These are phyloP conservation scores for Tethya wilhelma DNA, from an alignment of 37 sponge, comb jelly and placozoan genomes.

Conservation along the genomic window DNA sequence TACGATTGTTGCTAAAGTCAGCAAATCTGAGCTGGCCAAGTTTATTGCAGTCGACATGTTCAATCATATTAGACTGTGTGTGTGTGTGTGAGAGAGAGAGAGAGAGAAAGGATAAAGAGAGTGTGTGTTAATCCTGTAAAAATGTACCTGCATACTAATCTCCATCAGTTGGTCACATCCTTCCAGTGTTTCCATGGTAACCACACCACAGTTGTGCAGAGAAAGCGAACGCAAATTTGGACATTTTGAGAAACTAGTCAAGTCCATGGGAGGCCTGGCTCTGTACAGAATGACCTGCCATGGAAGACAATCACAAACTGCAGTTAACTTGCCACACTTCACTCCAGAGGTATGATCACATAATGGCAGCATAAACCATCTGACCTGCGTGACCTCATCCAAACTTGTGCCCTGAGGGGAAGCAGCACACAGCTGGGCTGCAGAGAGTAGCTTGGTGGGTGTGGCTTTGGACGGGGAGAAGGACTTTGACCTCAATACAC, in stretches of 20 bases:
- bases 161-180: conserved; percentile 25
- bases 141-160: conserved; percentile 17
- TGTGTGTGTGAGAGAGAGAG: not conserved
- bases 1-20: conserved; percentile 50
- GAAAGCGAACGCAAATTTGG: conserved; percentile 1
- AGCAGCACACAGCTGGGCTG: conserved; percentile 23
- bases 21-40: conserved; percentile 25
- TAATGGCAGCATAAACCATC: too few species aligned
- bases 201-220: conserved; percentile 25
- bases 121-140: not conserved
- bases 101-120: not conserved
- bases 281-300: conserved; percentile 13
- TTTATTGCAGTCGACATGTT: conserved; percentile 18
- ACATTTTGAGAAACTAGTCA: conserved; percentile 29
- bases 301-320: too few species aligned
- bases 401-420: conserved; percentile 21
- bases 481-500: not conserved
- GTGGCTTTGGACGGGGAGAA: not conserved
- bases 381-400: conserved; percentile 18
- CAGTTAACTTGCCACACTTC: too few species aligned
- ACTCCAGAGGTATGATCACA: too few species aligned
- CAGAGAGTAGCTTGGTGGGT: conserved; percentile 12
- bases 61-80: conserved; percentile 38
- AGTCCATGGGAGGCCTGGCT: conserved; percentile 8
- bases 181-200: not conserved